Base-by-base conservation (phyloP, 1,140 invertebrate species). In the Zaprionus nigranus region DNA sequence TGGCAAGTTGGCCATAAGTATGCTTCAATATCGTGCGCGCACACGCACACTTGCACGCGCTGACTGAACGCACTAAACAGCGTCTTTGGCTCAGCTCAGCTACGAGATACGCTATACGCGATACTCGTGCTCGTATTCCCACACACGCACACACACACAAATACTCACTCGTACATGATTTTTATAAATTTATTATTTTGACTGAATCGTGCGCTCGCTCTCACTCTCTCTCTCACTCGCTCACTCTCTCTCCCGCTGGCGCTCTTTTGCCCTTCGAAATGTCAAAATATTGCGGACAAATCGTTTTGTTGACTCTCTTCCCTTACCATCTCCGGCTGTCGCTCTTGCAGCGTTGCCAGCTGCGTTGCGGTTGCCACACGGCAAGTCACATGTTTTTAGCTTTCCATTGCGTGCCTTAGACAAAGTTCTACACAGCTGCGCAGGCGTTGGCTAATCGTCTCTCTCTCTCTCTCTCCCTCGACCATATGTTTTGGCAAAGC, bases 181-280 rank as follows among this genome's bases (percentile, higher is more conserved):
- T 76, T 73, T 81, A 88, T 81, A 88, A 73, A 83, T 84, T 67
- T 79, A 87, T 83, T 88, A 81, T 88, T 87, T 78, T 79, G 60
- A 78, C 56, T 77, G 15, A 49, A 49, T 64, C 53, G 53, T 36
- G 40, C 17, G n/a, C 40, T 38, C 49, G n/a, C 22, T 68, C 38
- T 38, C 57, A 5, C 22, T 28, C 22, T 24, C 46, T 49, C 46
- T n/a, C 12, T 13, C 9, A 36, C 5, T 0, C n/a, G n/a, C 38
- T 38, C 57, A 5, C 22, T 28, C 22, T 24, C 46, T 49, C 46
- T n/a, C 12, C 5, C 9, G 36, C 36, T 12, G n/a, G 9, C 22
- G 72, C 77, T 83, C 78, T 83, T 83, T 90, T 87, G 85, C 85
- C 84, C 84, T 87, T 87, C 81, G 81, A 84, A 87, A 88, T 87